These are phyloP conservation scores for Enteromius unitaeniatus DNA, from an alignment of 2,797 vertebrate genomes.

Conservation along the genomic window DNA sequence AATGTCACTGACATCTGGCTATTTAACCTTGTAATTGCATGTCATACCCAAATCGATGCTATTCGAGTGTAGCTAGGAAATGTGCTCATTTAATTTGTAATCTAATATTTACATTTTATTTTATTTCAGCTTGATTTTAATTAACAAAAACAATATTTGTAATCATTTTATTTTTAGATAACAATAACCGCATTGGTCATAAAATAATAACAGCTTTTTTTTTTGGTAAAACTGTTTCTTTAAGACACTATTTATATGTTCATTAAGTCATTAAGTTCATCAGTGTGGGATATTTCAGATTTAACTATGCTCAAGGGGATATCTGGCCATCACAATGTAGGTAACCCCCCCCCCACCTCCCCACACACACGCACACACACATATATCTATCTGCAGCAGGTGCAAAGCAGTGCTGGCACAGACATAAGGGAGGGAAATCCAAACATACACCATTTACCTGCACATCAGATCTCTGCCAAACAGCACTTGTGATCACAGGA, in stretches of 20 bases:
- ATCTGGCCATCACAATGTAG: neutral
- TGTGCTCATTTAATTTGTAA: neutral
- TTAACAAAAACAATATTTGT: neutral
- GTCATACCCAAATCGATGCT: constrained; percentile 46
- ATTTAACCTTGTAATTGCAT: constrained; percentile 59
- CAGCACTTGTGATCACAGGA: constrained; percentile 6
- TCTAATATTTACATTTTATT: neutral
- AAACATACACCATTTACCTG: constrained; percentile 42
- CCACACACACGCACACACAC: neutral
- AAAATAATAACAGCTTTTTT: neutral
- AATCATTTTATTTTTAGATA: neutral
- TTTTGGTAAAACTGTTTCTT: neutral
- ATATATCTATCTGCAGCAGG: neutral
- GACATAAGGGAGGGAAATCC: neutral
- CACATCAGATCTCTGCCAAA: constrained; percentile 20
- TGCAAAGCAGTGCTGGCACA: neutral
- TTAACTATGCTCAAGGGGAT: neutral
- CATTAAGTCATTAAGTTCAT: neutral
- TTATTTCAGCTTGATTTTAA: neutral
- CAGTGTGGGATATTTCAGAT: neutral
- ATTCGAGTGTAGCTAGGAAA: constrained; percentile 48
- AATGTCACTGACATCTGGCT: constrained; percentile 43
- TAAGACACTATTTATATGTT: neutral
- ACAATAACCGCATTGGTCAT: neutral
- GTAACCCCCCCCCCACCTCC: neutral